phyloP scores from a whole-genome alignment of 2,888 invertebrate genomes.

The Apodemia duryi region DNA sequence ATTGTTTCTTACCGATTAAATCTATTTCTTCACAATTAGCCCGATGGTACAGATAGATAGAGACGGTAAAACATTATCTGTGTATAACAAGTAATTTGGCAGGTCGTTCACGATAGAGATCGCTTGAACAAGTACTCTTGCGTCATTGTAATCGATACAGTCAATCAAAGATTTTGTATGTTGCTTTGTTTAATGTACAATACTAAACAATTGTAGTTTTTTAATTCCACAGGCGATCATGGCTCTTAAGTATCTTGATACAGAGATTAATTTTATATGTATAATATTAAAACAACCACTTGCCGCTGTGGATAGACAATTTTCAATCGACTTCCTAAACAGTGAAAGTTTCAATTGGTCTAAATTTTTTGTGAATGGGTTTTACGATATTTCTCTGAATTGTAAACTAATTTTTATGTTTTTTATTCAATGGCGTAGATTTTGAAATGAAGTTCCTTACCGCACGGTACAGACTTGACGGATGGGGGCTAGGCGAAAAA shows the following conservation, averaged over 20 bases:
- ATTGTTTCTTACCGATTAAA: constrained; percentile 12
- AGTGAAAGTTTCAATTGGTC: no score
- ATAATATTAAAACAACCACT: not conserved
- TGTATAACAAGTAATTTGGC: constrained; percentile 21
- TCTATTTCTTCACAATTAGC: constrained; percentile 16
- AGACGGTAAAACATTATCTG: constrained; percentile 17
- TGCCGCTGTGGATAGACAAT: no score
- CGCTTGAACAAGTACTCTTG: constrained; percentile 33
- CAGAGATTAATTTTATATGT: not conserved
- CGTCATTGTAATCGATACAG: constrained; percentile 48
- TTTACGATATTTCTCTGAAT: no score
- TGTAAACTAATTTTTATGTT: no score
- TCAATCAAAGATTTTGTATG: constrained; percentile 7
- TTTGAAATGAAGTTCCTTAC: no score
- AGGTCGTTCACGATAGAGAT: constrained; percentile 15
- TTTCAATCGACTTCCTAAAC: no score
- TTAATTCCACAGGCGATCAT: not conserved
- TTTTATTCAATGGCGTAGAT: no score
- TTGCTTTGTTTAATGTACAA: constrained; percentile 1
- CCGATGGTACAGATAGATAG: constrained; percentile 22
- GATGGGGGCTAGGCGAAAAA: no score
- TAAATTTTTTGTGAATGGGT: no score
- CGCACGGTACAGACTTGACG: no score
- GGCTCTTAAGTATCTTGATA: not conserved
- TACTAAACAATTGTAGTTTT: not conserved